Conservation (phyloP, 2,888 invertebrate genomes). For the Watsonalla cultraria region DNA sequence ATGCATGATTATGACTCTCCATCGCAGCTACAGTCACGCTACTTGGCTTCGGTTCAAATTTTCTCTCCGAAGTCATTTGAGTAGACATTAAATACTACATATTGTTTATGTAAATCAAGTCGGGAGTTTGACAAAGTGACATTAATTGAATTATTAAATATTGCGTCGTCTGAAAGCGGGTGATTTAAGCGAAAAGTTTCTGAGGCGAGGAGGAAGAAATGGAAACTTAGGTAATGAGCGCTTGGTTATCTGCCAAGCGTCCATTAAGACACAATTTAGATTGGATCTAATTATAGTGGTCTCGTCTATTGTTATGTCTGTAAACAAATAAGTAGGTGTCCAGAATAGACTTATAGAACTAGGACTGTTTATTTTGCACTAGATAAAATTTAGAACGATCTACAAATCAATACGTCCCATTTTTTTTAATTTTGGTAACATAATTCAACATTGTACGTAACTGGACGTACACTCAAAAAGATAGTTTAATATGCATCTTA, state of each 20-base stretch:
- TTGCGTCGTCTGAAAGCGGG: slow-evolving; percentile 1
- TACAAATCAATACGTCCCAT: too few species aligned
- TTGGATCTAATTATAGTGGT: slow-evolving; percentile 42
- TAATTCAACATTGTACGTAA: too few species aligned
- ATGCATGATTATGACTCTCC: slow-evolving; percentile 39
- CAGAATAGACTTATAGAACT: slow-evolving; percentile 9
- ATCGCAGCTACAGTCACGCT: slow-evolving; percentile 43
- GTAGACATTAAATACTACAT: slow-evolving; percentile 30
- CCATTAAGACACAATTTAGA: slow-evolving; percentile 49
- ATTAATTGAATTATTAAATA: slow-evolving; percentile 14
- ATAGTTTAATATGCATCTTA: too few species aligned
- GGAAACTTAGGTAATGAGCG: slow-evolving; percentile 13
- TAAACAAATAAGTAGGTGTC: slow-evolving; percentile 13
- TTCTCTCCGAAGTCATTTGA: slow-evolving; percentile 35
- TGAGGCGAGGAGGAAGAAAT: neutral
- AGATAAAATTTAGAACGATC: too few species aligned
- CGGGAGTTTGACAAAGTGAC: slow-evolving; percentile 15
- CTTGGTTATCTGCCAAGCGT: slow-evolving; percentile 50
- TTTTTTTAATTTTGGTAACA: too few species aligned
- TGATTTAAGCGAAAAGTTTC: neutral
- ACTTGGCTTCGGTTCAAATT: slow-evolving; percentile 62
- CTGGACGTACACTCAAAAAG: too few species aligned
- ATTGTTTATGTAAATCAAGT: slow-evolving; percentile 29
- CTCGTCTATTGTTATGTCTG: slow-evolving; percentile 25
- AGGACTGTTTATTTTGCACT: too few species aligned